Conservation (phyloP, 2,113 vertebrate genomes). For the Cochlearius cochlearius region DNA sequence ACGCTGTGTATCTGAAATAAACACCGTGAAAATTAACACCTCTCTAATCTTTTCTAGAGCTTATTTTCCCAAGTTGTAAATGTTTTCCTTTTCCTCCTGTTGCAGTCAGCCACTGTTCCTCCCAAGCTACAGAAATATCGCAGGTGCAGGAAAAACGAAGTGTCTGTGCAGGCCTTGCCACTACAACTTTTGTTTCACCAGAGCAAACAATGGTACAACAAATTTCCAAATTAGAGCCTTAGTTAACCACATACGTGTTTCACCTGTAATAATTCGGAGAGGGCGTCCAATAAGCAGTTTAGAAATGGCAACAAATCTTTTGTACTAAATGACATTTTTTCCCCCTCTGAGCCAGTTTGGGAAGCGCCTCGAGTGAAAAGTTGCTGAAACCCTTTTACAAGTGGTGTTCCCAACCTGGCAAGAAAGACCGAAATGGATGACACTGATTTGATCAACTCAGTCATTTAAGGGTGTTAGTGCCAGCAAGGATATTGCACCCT, state of each 20-base stretch:
- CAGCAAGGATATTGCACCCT: not conserved
- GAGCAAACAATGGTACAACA: not conserved
- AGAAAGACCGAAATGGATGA: not conserved
- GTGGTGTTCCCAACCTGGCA: rapidly evolving
- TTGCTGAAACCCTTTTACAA: not conserved
- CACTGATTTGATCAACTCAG: conserved; percentile 45
- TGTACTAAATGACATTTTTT: not conserved
- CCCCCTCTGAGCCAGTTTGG: not conserved
- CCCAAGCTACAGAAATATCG: not conserved
- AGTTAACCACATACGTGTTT: not conserved
- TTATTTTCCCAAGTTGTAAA: not conserved
- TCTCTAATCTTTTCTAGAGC: not conserved
- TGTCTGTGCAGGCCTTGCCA: not conserved
- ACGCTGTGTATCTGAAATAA: not conserved
- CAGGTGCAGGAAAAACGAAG: not conserved
- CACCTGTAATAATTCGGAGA: not conserved
- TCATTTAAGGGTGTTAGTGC: conserved; percentile 31
- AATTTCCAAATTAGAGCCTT: not conserved
- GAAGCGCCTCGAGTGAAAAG: not conserved
- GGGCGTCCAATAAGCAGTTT: not conserved
- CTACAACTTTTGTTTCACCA: not conserved
- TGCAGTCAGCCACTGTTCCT: not conserved
- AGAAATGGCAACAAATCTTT: not conserved
- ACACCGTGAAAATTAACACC: not conserved
- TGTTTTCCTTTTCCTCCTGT: not conserved